Evolutionary conservation across 64 coral and sea anemone species (phyloP).

Genomic region (Stichodactyla helianthus): DNA sequence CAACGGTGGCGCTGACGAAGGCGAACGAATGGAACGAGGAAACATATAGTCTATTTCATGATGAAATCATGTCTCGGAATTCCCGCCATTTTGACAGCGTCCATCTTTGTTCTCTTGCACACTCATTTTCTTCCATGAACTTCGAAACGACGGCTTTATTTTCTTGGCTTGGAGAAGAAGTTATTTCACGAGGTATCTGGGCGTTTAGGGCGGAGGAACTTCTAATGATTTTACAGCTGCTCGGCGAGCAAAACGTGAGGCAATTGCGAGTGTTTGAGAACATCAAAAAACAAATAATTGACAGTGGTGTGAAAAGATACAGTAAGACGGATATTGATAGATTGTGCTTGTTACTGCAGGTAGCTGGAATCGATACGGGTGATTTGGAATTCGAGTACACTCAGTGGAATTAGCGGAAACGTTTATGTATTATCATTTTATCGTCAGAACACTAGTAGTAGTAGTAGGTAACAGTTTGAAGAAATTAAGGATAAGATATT

Average conservation of each 20-base stretch:
- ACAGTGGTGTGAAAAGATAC: background rate
- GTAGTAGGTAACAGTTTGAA: too few relatives aligned
- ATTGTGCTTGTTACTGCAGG: background rate
- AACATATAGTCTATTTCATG: background rate
- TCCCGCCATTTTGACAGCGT: background rate
- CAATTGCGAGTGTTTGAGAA: background rate
- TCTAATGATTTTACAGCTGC: background rate
- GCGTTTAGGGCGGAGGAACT: background rate
- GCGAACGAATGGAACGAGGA: background rate
- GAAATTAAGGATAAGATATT: too few relatives aligned
- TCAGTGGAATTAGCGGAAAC: too few relatives aligned
- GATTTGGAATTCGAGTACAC: background rate
- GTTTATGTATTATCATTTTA: too few relatives aligned
- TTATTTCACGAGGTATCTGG: background rate
- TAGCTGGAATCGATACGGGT: background rate
- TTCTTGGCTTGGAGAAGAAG: constrained; percentile 5
- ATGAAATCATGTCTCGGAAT: constrained; percentile 6
- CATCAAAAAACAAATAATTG: background rate
- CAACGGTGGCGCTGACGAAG: background rate
- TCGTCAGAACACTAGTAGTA: too few relatives aligned
- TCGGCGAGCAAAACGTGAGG: background rate
- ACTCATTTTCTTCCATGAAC: background rate
- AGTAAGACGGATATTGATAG: background rate
- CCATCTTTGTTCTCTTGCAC: background rate
- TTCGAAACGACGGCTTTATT: background rate